phyloP scores from a whole-genome alignment of 2,888 invertebrate species.

The Drosophila ustulata region DNA sequence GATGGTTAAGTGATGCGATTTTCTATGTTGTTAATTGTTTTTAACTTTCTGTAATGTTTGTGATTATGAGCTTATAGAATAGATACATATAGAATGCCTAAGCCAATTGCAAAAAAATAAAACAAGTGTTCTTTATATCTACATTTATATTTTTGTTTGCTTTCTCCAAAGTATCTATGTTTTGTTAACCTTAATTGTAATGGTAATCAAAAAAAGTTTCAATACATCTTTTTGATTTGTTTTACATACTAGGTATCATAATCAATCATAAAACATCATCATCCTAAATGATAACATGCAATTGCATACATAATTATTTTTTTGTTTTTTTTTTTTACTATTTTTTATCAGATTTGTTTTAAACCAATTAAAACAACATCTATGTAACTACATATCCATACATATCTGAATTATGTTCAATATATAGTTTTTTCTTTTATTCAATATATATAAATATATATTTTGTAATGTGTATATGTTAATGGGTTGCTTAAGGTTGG shows the following conservation, averaged over 20 bases:
- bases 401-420: constrained; percentile 38
- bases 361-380: constrained; percentile 50
- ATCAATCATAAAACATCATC: constrained; percentile 69
- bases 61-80: constrained; percentile 21
- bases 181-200: constrained; percentile 55
- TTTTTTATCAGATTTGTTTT: constrained; percentile 36
- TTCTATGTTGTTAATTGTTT: constrained; percentile 13
- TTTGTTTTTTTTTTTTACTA: not conserved
- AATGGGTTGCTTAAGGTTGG: constrained; percentile 34
- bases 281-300: constrained; percentile 30
- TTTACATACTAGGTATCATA: constrained; percentile 44
- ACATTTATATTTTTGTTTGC: constrained; percentile 68
- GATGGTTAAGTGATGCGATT: constrained; percentile 19
- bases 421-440: constrained; percentile 30
- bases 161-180: constrained; percentile 60
- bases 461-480: constrained; percentile 14
- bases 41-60: constrained; percentile 15
- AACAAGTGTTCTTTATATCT: constrained; percentile 49
- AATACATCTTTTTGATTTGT: constrained; percentile 40
- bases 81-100: constrained; percentile 16
- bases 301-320: constrained; percentile 40
- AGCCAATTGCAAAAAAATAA: constrained; percentile 9
- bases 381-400: constrained; percentile 42
- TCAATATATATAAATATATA: constrained; percentile 23
- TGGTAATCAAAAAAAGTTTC: constrained; percentile 65